Percentiles rank a stretch among this genome's conserved stretches.
Evolutionary conservation across 2,888 invertebrate genomes (phyloP).

Genomic region (Xestoiulus laeticollis): DNA sequence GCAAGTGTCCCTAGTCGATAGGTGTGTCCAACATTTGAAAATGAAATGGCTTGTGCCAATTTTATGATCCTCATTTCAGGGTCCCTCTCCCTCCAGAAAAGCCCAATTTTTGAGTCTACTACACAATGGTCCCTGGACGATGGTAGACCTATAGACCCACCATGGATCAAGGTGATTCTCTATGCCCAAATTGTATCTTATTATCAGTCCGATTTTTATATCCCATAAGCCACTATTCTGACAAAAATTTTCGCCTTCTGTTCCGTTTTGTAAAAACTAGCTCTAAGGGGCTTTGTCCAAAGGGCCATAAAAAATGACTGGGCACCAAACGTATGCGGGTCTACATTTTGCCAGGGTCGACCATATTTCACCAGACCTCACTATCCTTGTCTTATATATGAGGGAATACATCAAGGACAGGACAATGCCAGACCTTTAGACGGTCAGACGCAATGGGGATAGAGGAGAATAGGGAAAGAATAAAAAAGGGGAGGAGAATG

Average conservation of each 20-base stretch:
- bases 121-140: conserved; percentile 23
- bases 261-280: conserved; percentile 41
- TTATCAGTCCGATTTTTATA: conserved; percentile 49
- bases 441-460: conserved; percentile 40
- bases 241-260: conserved; percentile 48
- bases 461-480: conserved; percentile 49
- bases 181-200: conserved; percentile 8
- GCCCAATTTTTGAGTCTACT: conserved; percentile 24
- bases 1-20: background rate
- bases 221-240: conserved; percentile 42
- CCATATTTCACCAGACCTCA: conserved; percentile 38
- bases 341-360: conserved; percentile 17
- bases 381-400: conserved; percentile 1
- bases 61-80: conserved; percentile 8
- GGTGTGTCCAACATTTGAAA: conserved; percentile 24
- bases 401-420: background rate
- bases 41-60: conserved; percentile 48
- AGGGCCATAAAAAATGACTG: conserved; percentile 44
- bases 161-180: conserved; percentile 30
- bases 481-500: conserved; percentile 50
- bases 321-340: conserved; percentile 1
- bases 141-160: background rate
- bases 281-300: conserved; percentile 15
- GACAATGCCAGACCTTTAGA: conserved; percentile 43
- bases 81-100: background rate